Evolutionary conservation across 2,797 vertebrate genomes (phyloP).

Genomic region (Thaleichthys pacificus): DNA sequence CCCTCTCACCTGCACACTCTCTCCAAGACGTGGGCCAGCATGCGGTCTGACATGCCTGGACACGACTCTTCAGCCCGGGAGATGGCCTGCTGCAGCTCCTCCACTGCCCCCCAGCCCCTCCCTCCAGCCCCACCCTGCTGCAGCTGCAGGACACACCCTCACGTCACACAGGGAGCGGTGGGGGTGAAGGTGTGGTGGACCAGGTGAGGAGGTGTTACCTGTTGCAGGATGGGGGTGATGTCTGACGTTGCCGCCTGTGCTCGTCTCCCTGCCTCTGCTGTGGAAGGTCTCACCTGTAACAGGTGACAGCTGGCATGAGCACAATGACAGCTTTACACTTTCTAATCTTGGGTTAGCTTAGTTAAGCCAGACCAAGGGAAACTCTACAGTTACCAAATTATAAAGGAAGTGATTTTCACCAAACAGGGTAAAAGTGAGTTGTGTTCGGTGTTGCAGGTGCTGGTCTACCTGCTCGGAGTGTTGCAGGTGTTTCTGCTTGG

Average conservation of each 20-base stretch:
- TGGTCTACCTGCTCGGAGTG: no score
- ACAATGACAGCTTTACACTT: slow-evolving; percentile 59
- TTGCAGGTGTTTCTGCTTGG: no score
- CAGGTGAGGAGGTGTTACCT: slow-evolving; percentile 67
- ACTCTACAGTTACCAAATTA: background rate
- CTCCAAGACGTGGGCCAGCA: slow-evolving; percentile 82
- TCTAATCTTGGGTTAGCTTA: slow-evolving; percentile 77
- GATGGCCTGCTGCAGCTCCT: slow-evolving; percentile 87
- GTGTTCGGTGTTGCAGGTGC: no score
- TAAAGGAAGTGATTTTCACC: no score
- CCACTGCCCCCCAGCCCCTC: slow-evolving; percentile 74
- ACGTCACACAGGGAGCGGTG: background rate
- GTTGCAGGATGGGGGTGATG: slow-evolving; percentile 82
- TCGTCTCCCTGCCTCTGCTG: no score
- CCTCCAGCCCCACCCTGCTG: slow-evolving; percentile 78
- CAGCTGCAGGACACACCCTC: slow-evolving; percentile 60
- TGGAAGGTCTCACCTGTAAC: no score
- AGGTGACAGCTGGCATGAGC: no score
- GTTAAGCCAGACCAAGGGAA: slow-evolving; percentile 38
- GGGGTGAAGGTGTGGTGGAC: no score
- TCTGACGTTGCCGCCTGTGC: slow-evolving; percentile 80
- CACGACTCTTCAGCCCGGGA: slow-evolving; percentile 85
- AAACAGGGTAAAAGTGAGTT: no score
- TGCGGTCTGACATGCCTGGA: slow-evolving; percentile 85
- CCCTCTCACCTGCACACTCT: slow-evolving; percentile 80